phyloP scores from a whole-genome alignment of 2,888 invertebrate genomes.

The Acronicta alni region DNA sequence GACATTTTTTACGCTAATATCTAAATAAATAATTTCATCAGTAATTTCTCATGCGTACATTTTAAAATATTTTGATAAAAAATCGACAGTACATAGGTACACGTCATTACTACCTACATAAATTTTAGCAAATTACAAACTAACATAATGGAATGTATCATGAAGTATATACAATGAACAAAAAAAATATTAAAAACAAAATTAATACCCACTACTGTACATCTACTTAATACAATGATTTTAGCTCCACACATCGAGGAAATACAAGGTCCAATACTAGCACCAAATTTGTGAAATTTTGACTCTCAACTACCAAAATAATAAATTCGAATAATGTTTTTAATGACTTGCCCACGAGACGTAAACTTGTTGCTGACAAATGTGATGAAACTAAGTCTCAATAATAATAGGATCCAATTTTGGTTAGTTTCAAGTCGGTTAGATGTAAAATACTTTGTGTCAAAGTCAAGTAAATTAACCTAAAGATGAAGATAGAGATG shows the following conservation, averaged over 20 bases:
- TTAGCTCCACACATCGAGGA: slow-evolving; percentile 30
- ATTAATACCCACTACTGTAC: slow-evolving; percentile 55
- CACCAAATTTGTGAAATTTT: slow-evolving; percentile 65
- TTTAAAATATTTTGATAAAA: slow-evolving; percentile 40
- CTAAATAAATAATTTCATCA: slow-evolving; percentile 53
- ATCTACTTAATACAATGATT: slow-evolving; percentile 23
- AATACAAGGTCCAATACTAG: slow-evolving; percentile 63
- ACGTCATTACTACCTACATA: slow-evolving; percentile 29
- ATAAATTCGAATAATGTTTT: slow-evolving; percentile 60
- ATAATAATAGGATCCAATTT: slow-evolving; percentile 25
- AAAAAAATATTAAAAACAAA: slow-evolving; percentile 58
- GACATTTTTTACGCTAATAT: slow-evolving; percentile 29
- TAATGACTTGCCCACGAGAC: slow-evolving; percentile 32
- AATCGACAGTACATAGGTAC: slow-evolving; percentile 47
- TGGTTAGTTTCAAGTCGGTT: slow-evolving; percentile 14
- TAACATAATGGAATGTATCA: slow-evolving; percentile 74
- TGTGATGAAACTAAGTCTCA: slow-evolving; percentile 9
- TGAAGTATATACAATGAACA: slow-evolving; percentile 69
- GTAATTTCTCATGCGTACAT: slow-evolving; percentile 25
- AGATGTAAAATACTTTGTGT: slow-evolving; percentile 2
- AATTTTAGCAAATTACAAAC: slow-evolving; percentile 39
- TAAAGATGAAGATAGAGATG: slow-evolving; percentile 5
- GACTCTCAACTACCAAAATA: slow-evolving; percentile 55
- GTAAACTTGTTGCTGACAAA: slow-evolving; percentile 22
- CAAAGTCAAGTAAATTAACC: slow-evolving; percentile 1